Base-by-base conservation (phyloP, 2,113 vertebrate genomes). In the Tragelaphus strepsiceros region DNA sequence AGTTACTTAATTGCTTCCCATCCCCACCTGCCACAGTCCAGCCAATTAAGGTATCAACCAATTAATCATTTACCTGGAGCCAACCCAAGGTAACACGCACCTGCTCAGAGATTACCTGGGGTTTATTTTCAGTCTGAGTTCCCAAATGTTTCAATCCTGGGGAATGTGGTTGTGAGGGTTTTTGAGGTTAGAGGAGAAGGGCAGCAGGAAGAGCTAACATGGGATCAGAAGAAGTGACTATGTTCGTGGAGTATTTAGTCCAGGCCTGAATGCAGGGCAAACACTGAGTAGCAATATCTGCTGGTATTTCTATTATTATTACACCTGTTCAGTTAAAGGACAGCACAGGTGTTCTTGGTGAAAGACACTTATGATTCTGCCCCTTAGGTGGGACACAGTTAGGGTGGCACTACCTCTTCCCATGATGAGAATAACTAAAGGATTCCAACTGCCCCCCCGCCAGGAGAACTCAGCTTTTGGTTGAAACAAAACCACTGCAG, bases 41-140 rank as follows among this genome's bases (percentile, higher is more conserved):
- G 86, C 53, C 86, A 94, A 39, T 81, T 67, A 94, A 56, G 39
- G 46, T 15, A 35, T 59, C 64, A 88, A 35, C 26, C 83, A 88
- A 49, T 90, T 53, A 95, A 56, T 96, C 82, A 93, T 93, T 96
- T 17, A 94, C 78, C 64, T 78, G 24, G 84, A 85, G 8, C 32
- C 56, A 67, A 62, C 14, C 87, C 81, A 90, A 92, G 89, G 59
- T 85, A 71, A 84, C 30, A 86, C 9, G 53, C 51, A 71, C 67
- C 77, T 93, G 77, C 32, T 95, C 94, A 74, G 93, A 83, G 78
- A 83, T 59, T 86, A 26, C 43, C 88, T 86, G 51, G 32, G 35
- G 59, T 92, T 91, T 78, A 86, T 62, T 89, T 92, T 92, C 46
- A 28, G 22, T 56, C 81, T 24, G 21, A 83, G 28, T 78, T 89